Conservation (phyloP, 2,113 vertebrate genomes). For the Ictalurus punctatus region DNA sequence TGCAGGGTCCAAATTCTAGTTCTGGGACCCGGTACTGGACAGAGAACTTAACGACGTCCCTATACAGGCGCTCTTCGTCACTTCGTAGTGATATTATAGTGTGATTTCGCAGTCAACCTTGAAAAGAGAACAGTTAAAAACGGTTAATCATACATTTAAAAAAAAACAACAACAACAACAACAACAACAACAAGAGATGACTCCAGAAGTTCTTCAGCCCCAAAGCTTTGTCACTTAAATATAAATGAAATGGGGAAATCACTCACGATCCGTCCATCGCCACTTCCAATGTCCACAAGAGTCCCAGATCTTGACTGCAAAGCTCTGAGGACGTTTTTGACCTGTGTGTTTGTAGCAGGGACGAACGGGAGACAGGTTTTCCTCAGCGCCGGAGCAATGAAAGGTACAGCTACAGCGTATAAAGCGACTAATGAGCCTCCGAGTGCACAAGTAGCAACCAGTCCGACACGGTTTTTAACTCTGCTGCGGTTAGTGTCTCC, state of each 20-base stretch:
- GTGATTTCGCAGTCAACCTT: no score
- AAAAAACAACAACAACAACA: no score
- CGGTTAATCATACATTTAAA: neutral
- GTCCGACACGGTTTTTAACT: constrained; percentile 67
- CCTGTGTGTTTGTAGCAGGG: constrained; percentile 84
- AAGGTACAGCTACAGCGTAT: constrained; percentile 81
- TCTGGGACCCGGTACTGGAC: no score
- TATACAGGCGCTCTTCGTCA: no score
- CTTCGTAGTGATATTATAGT: no score
- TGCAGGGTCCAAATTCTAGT: no score
- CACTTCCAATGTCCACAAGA: constrained; percentile 90
- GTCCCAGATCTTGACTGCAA: constrained; percentile 73
- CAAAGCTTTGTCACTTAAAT: neutral
- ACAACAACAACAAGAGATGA: neutral
- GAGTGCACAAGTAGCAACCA: constrained; percentile 71
- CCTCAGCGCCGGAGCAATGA: constrained; percentile 84
- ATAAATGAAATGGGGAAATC: neutral
- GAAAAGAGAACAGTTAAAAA: no score
- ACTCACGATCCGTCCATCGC: constrained; percentile 95
- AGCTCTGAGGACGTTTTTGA: constrained; percentile 82
- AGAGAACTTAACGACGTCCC: no score
- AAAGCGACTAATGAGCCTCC: constrained; percentile 80
- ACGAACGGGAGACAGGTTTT: constrained; percentile 90
- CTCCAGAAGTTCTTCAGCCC: neutral
- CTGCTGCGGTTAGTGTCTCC: fast-evolving